Evolutionary conservation across 2,888 invertebrate species (phyloP).

Genomic region (Hydriomena furcata): DNA sequence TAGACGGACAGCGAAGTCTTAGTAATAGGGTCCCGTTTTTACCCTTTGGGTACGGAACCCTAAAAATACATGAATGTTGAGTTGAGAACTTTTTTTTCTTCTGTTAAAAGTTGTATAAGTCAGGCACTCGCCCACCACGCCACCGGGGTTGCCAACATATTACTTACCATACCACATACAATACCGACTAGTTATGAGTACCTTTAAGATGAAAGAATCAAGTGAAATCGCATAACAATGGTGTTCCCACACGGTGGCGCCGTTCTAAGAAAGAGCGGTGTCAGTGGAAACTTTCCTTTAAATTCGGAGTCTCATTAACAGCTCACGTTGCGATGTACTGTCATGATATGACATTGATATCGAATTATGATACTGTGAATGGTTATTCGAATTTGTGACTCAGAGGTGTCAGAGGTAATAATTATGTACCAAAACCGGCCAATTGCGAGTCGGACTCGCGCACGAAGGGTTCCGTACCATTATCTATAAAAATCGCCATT

Average conservation of each 20-base stretch:
- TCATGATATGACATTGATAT: neutral
- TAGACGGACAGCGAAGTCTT: too few relatives aligned
- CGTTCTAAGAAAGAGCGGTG: constrained; percentile 58
- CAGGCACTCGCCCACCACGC: neutral
- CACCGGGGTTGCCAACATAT: constrained; percentile 5
- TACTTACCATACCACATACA: constrained; percentile 23
- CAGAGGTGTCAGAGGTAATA: too few relatives aligned
- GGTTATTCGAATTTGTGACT: too few relatives aligned
- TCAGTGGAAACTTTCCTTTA: constrained; percentile 59
- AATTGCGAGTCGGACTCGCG: too few relatives aligned
- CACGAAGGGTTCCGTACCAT: too few relatives aligned
- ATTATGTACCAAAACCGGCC: too few relatives aligned
- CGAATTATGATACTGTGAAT: neutral
- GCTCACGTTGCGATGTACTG: neutral
- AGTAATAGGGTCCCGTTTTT: too few relatives aligned
- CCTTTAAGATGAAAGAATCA: constrained; percentile 45
- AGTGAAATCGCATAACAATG: constrained; percentile 71
- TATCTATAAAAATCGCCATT: too few relatives aligned
- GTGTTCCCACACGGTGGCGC: constrained; percentile 64
- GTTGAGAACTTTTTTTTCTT: too few relatives aligned
- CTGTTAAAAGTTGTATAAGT: too few relatives aligned
- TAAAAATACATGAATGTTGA: too few relatives aligned
- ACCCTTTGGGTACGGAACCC: too few relatives aligned
- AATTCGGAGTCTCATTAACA: constrained; percentile 58
- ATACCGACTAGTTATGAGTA: constrained; percentile 14